Evolutionary conservation across 2,797 vertebrate species (phyloP), one percentile per base, ranked within the genome.

Genomic region (Poecilia picta): DNA sequence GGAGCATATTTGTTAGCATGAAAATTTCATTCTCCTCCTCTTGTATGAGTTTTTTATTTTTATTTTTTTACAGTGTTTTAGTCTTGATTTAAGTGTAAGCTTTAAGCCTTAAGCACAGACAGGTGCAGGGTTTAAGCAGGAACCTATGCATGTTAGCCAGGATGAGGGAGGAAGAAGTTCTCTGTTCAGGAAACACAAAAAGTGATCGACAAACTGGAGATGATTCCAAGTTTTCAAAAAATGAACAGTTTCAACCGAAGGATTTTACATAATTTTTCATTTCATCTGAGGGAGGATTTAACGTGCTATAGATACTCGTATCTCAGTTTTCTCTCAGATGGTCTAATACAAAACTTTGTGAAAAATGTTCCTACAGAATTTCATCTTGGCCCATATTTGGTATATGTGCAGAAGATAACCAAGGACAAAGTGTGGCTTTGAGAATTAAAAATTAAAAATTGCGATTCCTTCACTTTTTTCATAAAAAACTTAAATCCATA

Each of bases 101-200:
- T 71, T 71, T 28, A 45, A 71, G 68, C 36, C 68, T 71, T 71
- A 71, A 71, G 68, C 68, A 28, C 41, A 71, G 41, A 71, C 68
- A 71, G 68, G 68, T 71, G 68, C n/a, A 46, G 68, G 68, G 68
- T 71, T 71, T 71, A 45, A 71, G 68, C 43, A 45, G 43, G 41
- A 46, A 18, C 36, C 39, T 43, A 70, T 31, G 23, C 23, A 71
- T 45, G 41, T 28, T 71, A 71, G 41, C 43, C 43, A 28, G 68
- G 68, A 71, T 71, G 41, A 46, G 68, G 64, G 20, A 68, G 66
- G 39, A n/a, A 70, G 66, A 11, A 70, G 66, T 12, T 71, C 25
- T 45, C 5, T 16, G 13, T 13, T 41, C 36, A 68, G 36, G 36
- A 39, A 28, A 5, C 33, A 71, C 68, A 71, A 15, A 16, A 71